phyloP scores from a whole-genome alignment of 2,113 vertebrate species.

The Channa argus region DNA sequence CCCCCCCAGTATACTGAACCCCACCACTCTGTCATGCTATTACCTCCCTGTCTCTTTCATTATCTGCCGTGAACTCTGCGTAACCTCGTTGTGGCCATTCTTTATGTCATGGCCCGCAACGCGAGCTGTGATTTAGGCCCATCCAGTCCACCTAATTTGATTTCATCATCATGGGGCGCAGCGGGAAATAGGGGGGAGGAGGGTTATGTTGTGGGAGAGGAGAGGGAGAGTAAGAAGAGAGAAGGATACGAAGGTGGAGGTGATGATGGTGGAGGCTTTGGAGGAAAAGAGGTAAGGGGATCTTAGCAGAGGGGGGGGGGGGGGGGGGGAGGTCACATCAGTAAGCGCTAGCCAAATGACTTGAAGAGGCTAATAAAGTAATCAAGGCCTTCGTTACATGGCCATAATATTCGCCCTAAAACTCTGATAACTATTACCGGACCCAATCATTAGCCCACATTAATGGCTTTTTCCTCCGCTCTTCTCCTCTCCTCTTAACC shows the following conservation, averaged over 20 bases:
- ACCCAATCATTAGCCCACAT: slow-evolving; percentile 80
- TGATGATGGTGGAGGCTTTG: slow-evolving; percentile 45
- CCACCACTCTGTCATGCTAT: slow-evolving; percentile 86
- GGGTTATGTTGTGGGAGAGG: slow-evolving; percentile 46
- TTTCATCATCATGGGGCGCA: slow-evolving; percentile 83
- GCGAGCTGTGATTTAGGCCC: slow-evolving; percentile 86
- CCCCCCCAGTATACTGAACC: slow-evolving; percentile 81
- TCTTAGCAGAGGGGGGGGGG: slow-evolving; percentile 64
- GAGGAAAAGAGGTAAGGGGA: slow-evolving; percentile 45
- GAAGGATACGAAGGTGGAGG: slow-evolving; percentile 47
- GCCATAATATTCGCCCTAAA: slow-evolving; percentile 85
- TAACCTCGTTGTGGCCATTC: slow-evolving; percentile 87
- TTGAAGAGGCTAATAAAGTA: slow-evolving; percentile 86
- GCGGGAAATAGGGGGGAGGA: slow-evolving; percentile 57
- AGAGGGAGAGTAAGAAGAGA: slow-evolving; percentile 15
- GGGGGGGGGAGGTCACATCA: slow-evolving; percentile 72
- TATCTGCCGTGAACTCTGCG: slow-evolving; percentile 87
- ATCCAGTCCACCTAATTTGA: slow-evolving; percentile 88
- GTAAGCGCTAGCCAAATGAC: slow-evolving; percentile 83
- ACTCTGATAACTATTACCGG: slow-evolving; percentile 85
- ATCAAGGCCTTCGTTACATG: slow-evolving; percentile 86
- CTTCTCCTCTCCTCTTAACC: slow-evolving; percentile 7
- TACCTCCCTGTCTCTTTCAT: slow-evolving; percentile 89
- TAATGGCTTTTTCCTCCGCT: slow-evolving; percentile 74
- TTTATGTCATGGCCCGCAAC: slow-evolving; percentile 87